A percentile compares a stretch with the other conserved stretches of the same genome.
phyloP scores from a whole-genome alignment of 2,113 vertebrate genomes.

The Gavia stellata region DNA sequence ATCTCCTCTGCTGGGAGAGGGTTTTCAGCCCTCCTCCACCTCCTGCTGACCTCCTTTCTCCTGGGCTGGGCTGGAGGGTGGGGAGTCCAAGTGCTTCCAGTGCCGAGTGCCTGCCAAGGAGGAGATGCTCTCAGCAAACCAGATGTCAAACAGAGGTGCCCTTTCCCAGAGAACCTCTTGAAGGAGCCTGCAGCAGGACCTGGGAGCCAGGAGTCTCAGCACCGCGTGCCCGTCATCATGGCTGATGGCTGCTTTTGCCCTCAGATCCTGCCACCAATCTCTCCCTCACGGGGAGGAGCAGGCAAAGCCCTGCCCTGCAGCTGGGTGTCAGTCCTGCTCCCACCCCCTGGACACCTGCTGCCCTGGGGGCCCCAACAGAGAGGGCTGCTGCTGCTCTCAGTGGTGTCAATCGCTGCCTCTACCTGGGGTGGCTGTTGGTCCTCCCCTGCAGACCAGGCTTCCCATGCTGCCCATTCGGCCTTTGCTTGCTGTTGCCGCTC shows the following conservation, averaged over 20 bases:
- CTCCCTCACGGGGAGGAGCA: no score
- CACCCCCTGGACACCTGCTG: not conserved
- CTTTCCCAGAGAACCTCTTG: not conserved
- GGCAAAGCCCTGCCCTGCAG: not conserved
- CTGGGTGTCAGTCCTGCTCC: not conserved
- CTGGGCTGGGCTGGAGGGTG: not conserved
- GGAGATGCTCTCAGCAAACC: not conserved
- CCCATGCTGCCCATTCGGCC: not conserved
- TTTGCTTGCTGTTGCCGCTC: not conserved
- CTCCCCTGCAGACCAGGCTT: not conserved
- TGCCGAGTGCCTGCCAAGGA: not conserved
- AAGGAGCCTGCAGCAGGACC: not conserved
- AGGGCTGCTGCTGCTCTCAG: not conserved
- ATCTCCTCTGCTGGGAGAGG: not conserved
- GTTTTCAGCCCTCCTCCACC: not conserved
- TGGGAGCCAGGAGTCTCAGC: not conserved
- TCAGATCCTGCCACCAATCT: not conserved
- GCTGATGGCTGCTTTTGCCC: not conserved
- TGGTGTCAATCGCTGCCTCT: fast-evolving
- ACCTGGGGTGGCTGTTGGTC: not conserved
- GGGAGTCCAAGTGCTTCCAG: not conserved
- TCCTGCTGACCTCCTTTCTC: not conserved
- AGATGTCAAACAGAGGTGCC: no score
- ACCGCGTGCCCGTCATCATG: not conserved
- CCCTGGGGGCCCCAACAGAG: not conserved